Conservation (phyloP, 1,140 invertebrate genomes). For the Heliconius hermathena region DNA sequence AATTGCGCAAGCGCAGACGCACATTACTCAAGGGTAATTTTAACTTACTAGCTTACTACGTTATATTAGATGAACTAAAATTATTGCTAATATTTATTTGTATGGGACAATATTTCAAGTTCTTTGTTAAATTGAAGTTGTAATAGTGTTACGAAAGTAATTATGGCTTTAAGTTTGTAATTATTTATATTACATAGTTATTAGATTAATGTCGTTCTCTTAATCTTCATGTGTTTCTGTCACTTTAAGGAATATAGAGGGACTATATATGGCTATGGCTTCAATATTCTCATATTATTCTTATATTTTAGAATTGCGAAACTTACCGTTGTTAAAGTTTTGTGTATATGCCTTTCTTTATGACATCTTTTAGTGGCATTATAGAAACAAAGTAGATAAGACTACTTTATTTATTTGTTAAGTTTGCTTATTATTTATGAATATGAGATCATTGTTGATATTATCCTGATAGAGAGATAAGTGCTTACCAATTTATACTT, state of each 20-base stretch:
- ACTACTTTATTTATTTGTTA: not conserved
- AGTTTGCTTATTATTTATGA: not conserved
- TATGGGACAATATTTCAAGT: not conserved
- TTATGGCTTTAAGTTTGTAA: not conserved
- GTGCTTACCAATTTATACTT: too few relatives aligned
- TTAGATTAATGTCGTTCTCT: not conserved
- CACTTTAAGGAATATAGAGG: not conserved
- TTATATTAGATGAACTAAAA: conserved; percentile 19
- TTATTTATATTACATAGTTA: conserved; percentile 1
- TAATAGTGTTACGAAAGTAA: not conserved
- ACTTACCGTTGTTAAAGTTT: not conserved
- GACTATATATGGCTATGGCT: not conserved
- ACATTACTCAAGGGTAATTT: conserved; percentile 39
- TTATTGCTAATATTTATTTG: conserved; percentile 14
- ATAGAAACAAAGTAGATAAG: not conserved
- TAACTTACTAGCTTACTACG: conserved; percentile 6
- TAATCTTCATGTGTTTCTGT: not conserved
- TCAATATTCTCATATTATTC: not conserved
- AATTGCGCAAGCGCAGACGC: conserved; percentile 46
- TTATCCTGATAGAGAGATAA: too few relatives aligned
- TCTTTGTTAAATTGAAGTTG: not conserved
- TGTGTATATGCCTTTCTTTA: not conserved
- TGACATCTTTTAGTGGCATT: not conserved
- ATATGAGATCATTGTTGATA: not conserved
- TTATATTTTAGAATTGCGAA: not conserved